A percentile compares a stretch with the other conserved stretches of the same genome.
Evolutionary conservation across 2,113 vertebrate genomes (phyloP).

Genomic region (Chionodraco myersi): DNA sequence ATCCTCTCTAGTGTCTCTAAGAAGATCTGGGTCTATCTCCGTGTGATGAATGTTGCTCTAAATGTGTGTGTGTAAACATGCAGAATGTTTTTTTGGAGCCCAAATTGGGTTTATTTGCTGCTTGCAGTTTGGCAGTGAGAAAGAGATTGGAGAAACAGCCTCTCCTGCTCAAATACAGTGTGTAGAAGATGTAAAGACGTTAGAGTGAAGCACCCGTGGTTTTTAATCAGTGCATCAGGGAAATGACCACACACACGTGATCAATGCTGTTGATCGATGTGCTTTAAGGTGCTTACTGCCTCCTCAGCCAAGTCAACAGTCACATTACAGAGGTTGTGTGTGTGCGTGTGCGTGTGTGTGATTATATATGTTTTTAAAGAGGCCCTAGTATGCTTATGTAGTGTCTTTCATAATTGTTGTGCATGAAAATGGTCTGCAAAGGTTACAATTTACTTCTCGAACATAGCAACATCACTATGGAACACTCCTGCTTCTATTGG

Average conservation of each 20-base stretch:
- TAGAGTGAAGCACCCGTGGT: background rate
- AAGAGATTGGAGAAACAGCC: background rate
- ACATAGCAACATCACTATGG: no score
- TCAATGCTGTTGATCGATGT: conserved; percentile 37
- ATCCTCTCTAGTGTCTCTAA: background rate
- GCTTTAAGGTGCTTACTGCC: background rate
- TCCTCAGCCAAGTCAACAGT: background rate
- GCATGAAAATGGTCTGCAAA: no score
- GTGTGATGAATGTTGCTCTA: no score
- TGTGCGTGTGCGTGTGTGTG: no score
- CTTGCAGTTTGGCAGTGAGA: background rate
- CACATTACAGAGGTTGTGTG: no score
- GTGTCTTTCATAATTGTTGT: no score
- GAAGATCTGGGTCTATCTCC: background rate
- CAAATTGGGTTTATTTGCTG: conserved; percentile 7
- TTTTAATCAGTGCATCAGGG: conserved; percentile 34
- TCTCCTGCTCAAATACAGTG: background rate
- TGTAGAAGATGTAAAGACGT: conserved; percentile 21
- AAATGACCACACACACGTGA: conserved; percentile 20
- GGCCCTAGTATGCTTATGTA: no score
- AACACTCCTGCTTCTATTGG: no score
- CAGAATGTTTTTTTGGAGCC: background rate
- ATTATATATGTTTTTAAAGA: no score
- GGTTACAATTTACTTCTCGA: no score
- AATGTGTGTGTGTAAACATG: conserved; percentile 2